Evolutionary conservation across 2,113 vertebrate species (phyloP), one percentile per base, ranked within the genome.

Genomic region (Sinocyclocheilus grahami): DNA sequence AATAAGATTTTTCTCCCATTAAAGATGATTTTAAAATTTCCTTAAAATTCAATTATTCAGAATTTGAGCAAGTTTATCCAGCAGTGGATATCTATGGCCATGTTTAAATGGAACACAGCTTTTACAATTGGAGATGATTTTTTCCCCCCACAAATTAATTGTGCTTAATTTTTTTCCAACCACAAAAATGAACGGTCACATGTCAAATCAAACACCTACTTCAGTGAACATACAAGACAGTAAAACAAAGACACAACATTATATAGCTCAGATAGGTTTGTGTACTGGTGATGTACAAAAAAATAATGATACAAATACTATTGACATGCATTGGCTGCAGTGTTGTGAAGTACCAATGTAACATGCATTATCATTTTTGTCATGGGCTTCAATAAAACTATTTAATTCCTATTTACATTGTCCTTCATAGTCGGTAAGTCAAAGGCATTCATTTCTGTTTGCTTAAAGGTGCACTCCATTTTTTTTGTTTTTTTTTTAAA

Each of bases 341-440:
- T 85, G 30, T 72, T 24, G 85, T 89, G 87, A 87, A 92, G 89
- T 91, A 93, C 60, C 63, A 76, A 77, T 85, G 82, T 30, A 89
- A 92, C 93, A 95, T 95, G 94, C 93, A 94, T 93, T 90, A 92
- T 85, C 88, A 89, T 93, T 95, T 94, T 91, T 90, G 92, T 94
- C 89, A 92, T 92, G 93, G 92, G 92, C 94, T 90, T 90, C 10
- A 27, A 92, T 92, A 90, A 94, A 90, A 86, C 75, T 53, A 81
- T 77, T 87, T 51, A 78, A 87, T 69, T 87, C 78, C 48, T 86
- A 89, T 69, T 75, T 83, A 58, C 60, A 79, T 82, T 46, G 39
- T 89, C 62, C 62, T 51, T 86, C 48, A 82, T 65, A 74, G 79
- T 88, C 63, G 30, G 53, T 74, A 37, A 78, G 46, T 80, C 51